Conservation (phyloP, 1,140 invertebrate species). For the Drosophila trapezifrons region DNA sequence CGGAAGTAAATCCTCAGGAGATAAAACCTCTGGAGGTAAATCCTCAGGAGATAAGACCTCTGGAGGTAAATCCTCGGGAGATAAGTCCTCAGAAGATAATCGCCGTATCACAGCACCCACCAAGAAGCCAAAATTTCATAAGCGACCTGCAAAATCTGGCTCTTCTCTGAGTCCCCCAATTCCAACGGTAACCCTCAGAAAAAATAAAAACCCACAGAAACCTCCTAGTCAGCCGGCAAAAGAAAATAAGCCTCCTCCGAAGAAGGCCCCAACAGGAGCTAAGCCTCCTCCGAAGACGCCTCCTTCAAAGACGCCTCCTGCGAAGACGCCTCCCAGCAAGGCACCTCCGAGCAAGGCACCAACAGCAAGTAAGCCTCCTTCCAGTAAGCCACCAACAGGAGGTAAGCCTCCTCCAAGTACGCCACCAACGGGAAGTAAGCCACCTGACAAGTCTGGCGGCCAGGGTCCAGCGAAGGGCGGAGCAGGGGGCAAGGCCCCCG, state of each 20-base stretch:
- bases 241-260: background rate
- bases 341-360: background rate
- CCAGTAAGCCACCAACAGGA: background rate
- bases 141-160: background rate
- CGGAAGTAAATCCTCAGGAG: background rate
- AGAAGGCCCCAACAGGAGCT: no score
- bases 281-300: background rate
- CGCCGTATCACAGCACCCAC: background rate
- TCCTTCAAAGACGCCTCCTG: background rate
- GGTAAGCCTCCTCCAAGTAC: constrained; percentile 1
- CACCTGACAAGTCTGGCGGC: background rate
- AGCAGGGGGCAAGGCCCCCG: background rate
- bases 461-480: background rate
- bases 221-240: background rate
- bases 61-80: background rate
- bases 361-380: background rate
- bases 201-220: background rate
- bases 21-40: background rate
- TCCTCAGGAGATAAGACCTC: background rate
- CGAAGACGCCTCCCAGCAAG: background rate
- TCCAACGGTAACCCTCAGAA: background rate
- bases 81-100: no score
- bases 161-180: no score
- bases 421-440: background rate
- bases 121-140: background rate